These are phyloP conservation scores for Nothobranchius kuhntae DNA, from an alignment of 2,113 vertebrate species.

Conservation along the genomic window DNA sequence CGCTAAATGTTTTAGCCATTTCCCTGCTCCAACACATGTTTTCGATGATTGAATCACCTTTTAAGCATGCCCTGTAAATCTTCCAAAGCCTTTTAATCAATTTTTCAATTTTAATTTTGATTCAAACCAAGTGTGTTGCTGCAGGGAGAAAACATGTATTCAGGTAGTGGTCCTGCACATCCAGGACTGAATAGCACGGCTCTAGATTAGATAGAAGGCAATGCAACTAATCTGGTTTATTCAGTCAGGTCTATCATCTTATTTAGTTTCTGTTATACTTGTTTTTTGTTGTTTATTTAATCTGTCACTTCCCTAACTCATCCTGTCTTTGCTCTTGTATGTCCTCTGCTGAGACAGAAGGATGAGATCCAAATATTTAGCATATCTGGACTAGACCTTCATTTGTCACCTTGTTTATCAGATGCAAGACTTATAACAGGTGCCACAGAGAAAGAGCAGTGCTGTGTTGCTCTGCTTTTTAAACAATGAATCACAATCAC, in stretches of 20 bases:
- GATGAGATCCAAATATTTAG: slow-evolving; percentile 20
- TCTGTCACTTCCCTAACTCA: not conserved
- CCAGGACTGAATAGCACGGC: too few species aligned
- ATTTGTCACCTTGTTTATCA: slow-evolving; percentile 28
- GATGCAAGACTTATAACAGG: slow-evolving; percentile 28
- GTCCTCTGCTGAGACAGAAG: not conserved
- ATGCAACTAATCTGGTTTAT: slow-evolving; percentile 31
- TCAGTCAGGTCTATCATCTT: slow-evolving; percentile 18
- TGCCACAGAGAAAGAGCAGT: slow-evolving; percentile 33
- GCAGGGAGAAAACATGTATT: too few species aligned
- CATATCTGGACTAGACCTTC: slow-evolving; percentile 41
- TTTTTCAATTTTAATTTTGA: too few species aligned
- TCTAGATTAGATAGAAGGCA: slow-evolving; percentile 26
- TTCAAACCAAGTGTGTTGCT: too few species aligned
- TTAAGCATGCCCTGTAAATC: too few species aligned
- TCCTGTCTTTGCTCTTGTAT: slow-evolving; percentile 8
- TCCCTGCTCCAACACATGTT: too few species aligned
- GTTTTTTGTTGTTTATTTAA: not conserved
- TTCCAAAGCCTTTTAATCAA: too few species aligned
- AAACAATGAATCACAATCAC: slow-evolving; percentile 36
- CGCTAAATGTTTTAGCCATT: too few species aligned
- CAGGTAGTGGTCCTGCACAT: too few species aligned
- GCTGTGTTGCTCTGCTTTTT: slow-evolving; percentile 12
- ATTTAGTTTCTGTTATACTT: not conserved
- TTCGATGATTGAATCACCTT: too few species aligned